Conservation (phyloP, 2,888 invertebrate species). For the Erebia aethiops region DNA sequence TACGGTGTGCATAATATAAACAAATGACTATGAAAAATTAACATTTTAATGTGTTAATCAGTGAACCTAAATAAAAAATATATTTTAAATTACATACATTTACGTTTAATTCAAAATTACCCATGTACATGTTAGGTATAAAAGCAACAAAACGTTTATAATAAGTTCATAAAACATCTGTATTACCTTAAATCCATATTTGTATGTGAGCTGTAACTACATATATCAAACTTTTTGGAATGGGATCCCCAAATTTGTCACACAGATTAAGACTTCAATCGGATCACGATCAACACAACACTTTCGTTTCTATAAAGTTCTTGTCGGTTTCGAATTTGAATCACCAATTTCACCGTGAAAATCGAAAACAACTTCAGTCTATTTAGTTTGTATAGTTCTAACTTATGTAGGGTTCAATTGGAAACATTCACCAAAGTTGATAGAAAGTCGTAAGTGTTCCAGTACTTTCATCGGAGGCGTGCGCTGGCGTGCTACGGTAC, state of each 20-base stretch:
- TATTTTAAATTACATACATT: neutral
- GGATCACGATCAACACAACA: conserved; percentile 22
- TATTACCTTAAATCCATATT: conserved; percentile 70
- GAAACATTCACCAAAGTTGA: conserved; percentile 51
- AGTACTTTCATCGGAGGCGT: conserved; percentile 71
- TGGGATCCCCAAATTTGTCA: conserved; percentile 9
- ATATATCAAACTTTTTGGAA: neutral
- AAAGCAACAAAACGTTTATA: neutral
- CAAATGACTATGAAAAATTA: too few relatives aligned
- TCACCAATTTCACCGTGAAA: conserved; percentile 21
- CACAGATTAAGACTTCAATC: conserved; percentile 28
- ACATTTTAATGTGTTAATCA: neutral
- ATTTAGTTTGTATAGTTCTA: conserved; percentile 9
- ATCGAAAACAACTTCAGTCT: conserved; percentile 5
- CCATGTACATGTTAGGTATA: neutral
- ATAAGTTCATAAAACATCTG: conserved; percentile 7
- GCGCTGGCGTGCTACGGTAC: conserved; percentile 64
- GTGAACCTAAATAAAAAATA: too few relatives aligned
- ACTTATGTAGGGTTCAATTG: conserved; percentile 30
- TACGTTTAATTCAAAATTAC: neutral
- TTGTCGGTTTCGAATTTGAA: conserved; percentile 3
- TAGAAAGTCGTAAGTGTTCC: conserved; percentile 71
- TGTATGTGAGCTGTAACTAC: conserved; percentile 30
- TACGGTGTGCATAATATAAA: too few relatives aligned
- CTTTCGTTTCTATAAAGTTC: conserved; percentile 1